Base-by-base conservation (phyloP, 1,140 invertebrate genomes). In the Ruditapes philippinarum region DNA sequence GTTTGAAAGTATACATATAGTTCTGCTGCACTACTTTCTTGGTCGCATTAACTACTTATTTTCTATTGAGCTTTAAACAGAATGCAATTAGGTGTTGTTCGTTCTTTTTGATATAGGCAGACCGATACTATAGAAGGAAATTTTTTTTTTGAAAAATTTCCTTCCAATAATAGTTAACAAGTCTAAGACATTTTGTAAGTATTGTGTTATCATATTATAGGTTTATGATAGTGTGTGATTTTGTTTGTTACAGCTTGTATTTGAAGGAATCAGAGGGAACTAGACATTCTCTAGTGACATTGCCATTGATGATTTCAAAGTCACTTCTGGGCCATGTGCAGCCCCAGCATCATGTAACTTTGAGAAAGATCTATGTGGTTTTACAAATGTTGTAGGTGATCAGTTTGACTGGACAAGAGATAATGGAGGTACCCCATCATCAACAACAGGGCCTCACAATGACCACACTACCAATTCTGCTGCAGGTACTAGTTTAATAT, bases 241-340 rank as follows among this genome's bases (percentile, higher is more conserved):
- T 65, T 65, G n/a, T n/a, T 65, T 7, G 33, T 74, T 82, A 36
- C 65, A 93, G 92, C 38, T 94, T 51, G 91, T 93, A 19, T 91
- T 94, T 88, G 93, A 93, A 49, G 92, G 88, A 31, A 76, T 92
- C 17, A 40, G 65, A 14, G 92, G 93, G 19, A 57, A 70, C n/a
- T n/a, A n/a, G 78, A 86, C 65, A 40, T 93, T 84, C 73, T 95
- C 97, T 89, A 97, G 97, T 38, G 97, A 98, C 90, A 97, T 98
- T 91, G 97, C 97, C 14, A 96, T 98, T 33, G 97, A 98, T 93
- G 97, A 97, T 85, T 96, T 98, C 42, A 88, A 42, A 22, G 81
- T 93, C 31, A 73, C 60, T 28, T 33, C 79, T 65, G 93, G 85
- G 12, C 33, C 68, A 22, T 93, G 91, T 79, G 51, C 89, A 19